These are phyloP conservation scores for Medauroidea extradentata DNA, from an alignment of 1,140 invertebrate species.

Conservation along the genomic window DNA sequence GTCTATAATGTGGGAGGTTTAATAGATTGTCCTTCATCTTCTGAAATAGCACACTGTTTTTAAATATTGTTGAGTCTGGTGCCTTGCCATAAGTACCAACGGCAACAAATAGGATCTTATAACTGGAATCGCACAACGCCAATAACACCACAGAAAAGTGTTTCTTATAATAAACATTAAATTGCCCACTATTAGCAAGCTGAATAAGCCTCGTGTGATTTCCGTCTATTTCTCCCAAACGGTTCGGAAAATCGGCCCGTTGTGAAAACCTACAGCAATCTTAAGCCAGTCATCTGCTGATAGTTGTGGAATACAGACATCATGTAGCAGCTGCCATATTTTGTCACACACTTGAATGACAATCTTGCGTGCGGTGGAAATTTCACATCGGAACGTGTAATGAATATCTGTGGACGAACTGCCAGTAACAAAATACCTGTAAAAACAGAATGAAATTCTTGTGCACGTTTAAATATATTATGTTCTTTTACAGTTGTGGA, in stretches of 20 bases:
- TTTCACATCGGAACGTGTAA: not conserved
- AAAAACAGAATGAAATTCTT: no score
- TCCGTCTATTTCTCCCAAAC: conserved; percentile 31
- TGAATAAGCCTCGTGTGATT: conserved; percentile 31
- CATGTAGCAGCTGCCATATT: conserved; percentile 20
- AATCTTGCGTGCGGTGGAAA: not conserved
- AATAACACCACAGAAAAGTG: conserved; percentile 25
- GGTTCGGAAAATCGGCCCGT: conserved; percentile 9
- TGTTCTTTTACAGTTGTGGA: no score
- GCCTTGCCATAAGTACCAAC: conserved; percentile 27
- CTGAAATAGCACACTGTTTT: conserved; percentile 24
- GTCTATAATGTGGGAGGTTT: conserved; percentile 19
- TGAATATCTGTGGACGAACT: not conserved
- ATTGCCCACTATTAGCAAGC: conserved; percentile 31
- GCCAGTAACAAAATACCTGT: not conserved
- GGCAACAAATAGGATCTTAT: conserved; percentile 26
- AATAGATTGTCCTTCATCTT: conserved; percentile 12
- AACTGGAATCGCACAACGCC: conserved; percentile 23
- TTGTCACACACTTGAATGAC: conserved; percentile 17
- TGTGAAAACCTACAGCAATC: not conserved
- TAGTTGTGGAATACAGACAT: conserved; percentile 15
- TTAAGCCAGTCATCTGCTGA: conserved; percentile 12
- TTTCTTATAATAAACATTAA: conserved; percentile 25
- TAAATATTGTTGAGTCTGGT: conserved; percentile 21
- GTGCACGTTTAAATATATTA: no score